Percentiles rank a stretch among this genome's conserved stretches.
Conservation (phyloP, 2,113 vertebrate species). For the Orthonyx spaldingii region DNA sequence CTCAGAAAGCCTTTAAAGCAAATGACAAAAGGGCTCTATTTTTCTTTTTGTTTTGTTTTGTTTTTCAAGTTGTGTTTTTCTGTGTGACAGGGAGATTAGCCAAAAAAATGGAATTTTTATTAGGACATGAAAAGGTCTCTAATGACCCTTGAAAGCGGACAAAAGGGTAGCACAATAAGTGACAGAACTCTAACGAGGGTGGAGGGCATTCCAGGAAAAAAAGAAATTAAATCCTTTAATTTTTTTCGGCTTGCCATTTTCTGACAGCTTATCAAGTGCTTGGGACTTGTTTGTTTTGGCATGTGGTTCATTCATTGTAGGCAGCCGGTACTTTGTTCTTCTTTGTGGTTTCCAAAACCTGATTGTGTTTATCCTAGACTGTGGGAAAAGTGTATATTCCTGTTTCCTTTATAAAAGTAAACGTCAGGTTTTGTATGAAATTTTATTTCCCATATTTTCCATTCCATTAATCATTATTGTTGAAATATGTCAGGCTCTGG, state of each 20-base stretch:
- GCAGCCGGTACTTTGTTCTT: constrained; percentile 67
- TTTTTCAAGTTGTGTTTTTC: constrained; percentile 39
- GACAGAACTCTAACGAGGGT: constrained; percentile 65
- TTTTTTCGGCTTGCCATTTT: constrained; percentile 65
- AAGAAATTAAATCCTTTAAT: constrained; percentile 65
- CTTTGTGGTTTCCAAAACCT: constrained; percentile 68
- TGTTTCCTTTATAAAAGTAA: constrained; percentile 72
- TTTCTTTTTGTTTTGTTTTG: constrained; percentile 11
- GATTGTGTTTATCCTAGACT: constrained; percentile 68
- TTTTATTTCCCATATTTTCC: constrained; percentile 73
- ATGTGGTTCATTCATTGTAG: constrained; percentile 42
- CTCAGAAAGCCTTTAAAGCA: constrained; percentile 26
- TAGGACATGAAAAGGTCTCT: constrained; percentile 53
- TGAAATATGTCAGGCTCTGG: constrained; percentile 63
- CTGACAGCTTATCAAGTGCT: constrained; percentile 66
- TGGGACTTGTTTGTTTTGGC: constrained; percentile 73
- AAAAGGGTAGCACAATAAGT: constrained; percentile 54
- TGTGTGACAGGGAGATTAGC: constrained; percentile 33
- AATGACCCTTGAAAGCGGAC: constrained; percentile 53
- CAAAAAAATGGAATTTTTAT: constrained; percentile 63
- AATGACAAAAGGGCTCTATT: neutral
- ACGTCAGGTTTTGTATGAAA: constrained; percentile 70
- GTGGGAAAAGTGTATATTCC: constrained; percentile 72
- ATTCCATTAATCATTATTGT: constrained; percentile 65
- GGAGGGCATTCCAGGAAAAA: constrained; percentile 64